Evolutionary conservation across 2,888 invertebrate species (phyloP).

Genomic region (Cerastis leucographa): DNA sequence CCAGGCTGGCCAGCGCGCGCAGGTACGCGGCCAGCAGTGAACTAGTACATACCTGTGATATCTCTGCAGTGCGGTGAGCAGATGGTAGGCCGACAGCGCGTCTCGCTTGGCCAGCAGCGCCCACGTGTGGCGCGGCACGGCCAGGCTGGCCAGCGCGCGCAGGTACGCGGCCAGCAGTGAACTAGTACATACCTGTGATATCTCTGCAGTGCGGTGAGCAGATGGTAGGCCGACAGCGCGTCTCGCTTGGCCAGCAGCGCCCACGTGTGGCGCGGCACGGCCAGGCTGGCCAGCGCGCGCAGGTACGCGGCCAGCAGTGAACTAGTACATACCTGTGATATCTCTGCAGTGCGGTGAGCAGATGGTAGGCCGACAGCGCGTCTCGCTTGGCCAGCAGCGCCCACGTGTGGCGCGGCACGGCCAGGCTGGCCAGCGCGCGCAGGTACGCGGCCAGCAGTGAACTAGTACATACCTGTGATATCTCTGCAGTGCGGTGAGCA

Average conservation of each 20-base stretch:
- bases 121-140: conserved; percentile 89
- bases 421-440: too few relatives aligned
- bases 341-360: conserved; percentile 92
- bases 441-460: too few relatives aligned
- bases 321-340: conserved; percentile 93
- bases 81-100: conserved; percentile 83
- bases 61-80: conserved; percentile 92
- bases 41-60: conserved; percentile 93
- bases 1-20: too few relatives aligned
- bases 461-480: conserved; percentile 93
- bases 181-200: conserved; percentile 93
- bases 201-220: conserved; percentile 92
- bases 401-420: conserved; percentile 89
- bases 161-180: too few relatives aligned
- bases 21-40: too few relatives aligned
- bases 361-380: conserved; percentile 83
- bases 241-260: conserved; percentile 84
- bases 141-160: too few relatives aligned
- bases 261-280: conserved; percentile 89
- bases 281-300: too few relatives aligned
- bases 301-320: too few relatives aligned
- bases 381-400: conserved; percentile 84
- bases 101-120: conserved; percentile 84
- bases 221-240: conserved; percentile 83
- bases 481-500: conserved; percentile 92